These are phyloP conservation scores for Alethe castanea DNA, from an alignment of 2,113 vertebrate genomes.

Conservation along the genomic window DNA sequence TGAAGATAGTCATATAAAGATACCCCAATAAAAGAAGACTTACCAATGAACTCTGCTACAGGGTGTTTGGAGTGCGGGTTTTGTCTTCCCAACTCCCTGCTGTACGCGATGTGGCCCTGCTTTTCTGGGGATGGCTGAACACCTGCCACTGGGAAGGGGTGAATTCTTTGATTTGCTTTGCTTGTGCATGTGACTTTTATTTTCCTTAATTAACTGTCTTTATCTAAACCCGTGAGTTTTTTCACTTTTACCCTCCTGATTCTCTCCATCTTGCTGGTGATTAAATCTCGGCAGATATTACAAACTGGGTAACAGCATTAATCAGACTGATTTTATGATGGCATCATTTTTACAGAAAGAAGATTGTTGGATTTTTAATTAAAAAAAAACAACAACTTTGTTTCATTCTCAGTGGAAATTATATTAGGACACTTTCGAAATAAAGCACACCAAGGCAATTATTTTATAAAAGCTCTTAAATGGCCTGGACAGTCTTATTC, in stretches of 20 bases:
- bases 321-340: not conserved
- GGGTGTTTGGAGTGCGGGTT: fast-evolving
- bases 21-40: not conserved
- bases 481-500: not conserved
- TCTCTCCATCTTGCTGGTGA: not conserved
- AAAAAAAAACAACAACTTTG: not conserved
- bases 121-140: not conserved
- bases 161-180: not conserved
- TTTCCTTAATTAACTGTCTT: not conserved
- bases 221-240: not conserved
- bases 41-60: not conserved
- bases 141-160: not conserved
- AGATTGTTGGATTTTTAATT: not conserved
- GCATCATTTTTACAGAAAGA: not conserved
- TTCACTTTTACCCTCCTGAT: not conserved
- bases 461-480: constrained; percentile 31
- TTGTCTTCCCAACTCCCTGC: not conserved
- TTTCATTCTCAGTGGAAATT: not conserved
- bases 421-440: not conserved
- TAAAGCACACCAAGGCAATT: not conserved
- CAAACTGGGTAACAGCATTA: constrained; percentile 6
- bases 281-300: not conserved
- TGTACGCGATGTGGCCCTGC: fast-evolving
- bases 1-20: not conserved
- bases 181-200: fast-evolving